These are phyloP conservation scores for Dermolepida albohirtum DNA, from an alignment of 2,888 invertebrate species.

Conservation along the genomic window DNA sequence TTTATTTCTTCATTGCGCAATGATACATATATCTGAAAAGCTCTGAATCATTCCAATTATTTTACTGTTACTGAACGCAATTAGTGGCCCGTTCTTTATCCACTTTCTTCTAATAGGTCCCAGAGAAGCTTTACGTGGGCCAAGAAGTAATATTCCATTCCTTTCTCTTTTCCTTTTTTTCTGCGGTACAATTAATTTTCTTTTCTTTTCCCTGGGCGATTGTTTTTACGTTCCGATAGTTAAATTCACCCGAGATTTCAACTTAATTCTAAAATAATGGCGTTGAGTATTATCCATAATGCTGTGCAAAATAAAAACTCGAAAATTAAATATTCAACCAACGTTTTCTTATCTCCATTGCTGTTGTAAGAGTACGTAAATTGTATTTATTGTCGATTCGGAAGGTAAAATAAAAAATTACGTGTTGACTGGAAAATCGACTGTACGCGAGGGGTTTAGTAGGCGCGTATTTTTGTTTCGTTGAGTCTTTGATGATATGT, in stretches of 20 bases:
- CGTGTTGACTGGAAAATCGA: slow-evolving; percentile 17
- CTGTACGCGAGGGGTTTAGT: not conserved
- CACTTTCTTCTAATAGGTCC: slow-evolving; percentile 31
- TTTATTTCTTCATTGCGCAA: slow-evolving; percentile 23
- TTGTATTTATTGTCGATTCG: slow-evolving; percentile 23
- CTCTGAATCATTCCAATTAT: slow-evolving; percentile 33
- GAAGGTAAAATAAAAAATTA: slow-evolving; percentile 21
- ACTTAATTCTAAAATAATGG: slow-evolving; percentile 36
- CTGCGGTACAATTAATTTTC: slow-evolving; percentile 33
- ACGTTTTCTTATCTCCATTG: slow-evolving; percentile 26
- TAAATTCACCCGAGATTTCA: slow-evolving; percentile 32
- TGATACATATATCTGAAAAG: slow-evolving; percentile 17
- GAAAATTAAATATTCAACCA: slow-evolving; percentile 33
- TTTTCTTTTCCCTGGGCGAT: slow-evolving; percentile 26
- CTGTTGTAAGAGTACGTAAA: slow-evolving; percentile 17
- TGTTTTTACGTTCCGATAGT: slow-evolving; percentile 40
- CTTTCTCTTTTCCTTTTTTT: slow-evolving; percentile 4
- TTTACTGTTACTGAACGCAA: slow-evolving; percentile 28
- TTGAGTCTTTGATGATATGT: not conserved
- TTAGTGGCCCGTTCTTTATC: slow-evolving; percentile 29
- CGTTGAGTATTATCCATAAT: slow-evolving; percentile 20
- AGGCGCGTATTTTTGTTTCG: slow-evolving; percentile 19
- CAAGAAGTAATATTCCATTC: slow-evolving; percentile 27
- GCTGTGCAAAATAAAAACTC: slow-evolving; percentile 12
- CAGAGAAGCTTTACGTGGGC: slow-evolving; percentile 30